Conservation (phyloP, 2,113 vertebrate species). For the Engystomops pustulosus region DNA sequence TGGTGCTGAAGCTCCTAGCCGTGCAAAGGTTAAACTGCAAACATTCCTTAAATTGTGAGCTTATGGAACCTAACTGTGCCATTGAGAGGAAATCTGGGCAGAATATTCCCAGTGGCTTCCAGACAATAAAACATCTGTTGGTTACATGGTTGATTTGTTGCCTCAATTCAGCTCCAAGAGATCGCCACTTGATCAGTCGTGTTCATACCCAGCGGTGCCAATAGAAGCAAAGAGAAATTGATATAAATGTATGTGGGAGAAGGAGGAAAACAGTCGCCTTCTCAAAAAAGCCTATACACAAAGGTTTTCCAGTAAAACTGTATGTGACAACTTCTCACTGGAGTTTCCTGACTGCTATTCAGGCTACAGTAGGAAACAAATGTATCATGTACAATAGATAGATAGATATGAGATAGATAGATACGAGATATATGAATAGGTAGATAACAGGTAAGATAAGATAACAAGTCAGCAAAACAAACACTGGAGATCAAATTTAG, state of each 20-base stretch:
- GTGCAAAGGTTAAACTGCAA: slow-evolving; percentile 51
- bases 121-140: slow-evolving; percentile 71
- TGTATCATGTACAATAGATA: neutral
- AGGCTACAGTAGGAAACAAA: neutral
- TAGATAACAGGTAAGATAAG: too few species aligned
- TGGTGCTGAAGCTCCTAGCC: neutral
- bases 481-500: too few species aligned
- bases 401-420: neutral
- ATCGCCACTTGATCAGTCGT: slow-evolving; percentile 69
- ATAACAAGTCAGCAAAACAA: too few species aligned
- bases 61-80: slow-evolving; percentile 63
- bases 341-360: neutral
- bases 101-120: slow-evolving; percentile 68
- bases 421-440: too few species aligned
- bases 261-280: slow-evolving; percentile 40
- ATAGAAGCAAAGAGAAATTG: slow-evolving; percentile 58
- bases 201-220: slow-evolving; percentile 61
- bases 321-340: neutral
- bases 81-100: slow-evolving; percentile 58
- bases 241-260: slow-evolving; percentile 55
- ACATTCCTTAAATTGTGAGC: slow-evolving; percentile 64
- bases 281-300: neutral
- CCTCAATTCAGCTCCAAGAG: slow-evolving; percentile 66
- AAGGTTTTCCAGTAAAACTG: neutral
- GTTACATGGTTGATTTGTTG: slow-evolving; percentile 69